Evolutionary conservation across 2,888 invertebrate species (phyloP), one percentile per base, ranked within the genome.

Genomic region (Melieria omissa): DNA sequence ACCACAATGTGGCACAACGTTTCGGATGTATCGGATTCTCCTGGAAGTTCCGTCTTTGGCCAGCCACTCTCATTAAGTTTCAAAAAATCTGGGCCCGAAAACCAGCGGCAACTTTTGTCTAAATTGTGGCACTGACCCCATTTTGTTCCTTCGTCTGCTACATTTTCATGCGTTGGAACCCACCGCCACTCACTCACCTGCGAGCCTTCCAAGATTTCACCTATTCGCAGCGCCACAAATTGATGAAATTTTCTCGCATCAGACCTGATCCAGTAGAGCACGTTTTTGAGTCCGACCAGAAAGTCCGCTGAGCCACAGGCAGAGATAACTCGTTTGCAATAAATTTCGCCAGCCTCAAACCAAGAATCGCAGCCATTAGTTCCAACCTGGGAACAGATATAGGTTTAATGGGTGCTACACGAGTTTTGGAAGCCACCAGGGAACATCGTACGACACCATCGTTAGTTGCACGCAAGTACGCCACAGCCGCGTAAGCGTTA

Each of bases 91-190:
- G 73, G 73, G 0, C 73, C 67, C 12, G 16, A 16, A 67, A 68
- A 73, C 71, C 68, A 73, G 29, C 67, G 63, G 4, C 47, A 60
- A 16, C 60, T 44, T 2, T 9, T 9, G 14, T 64, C 63, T 29
- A 70, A 69, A 49, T 60, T 14, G 4, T 57, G 62, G 9, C 16
- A 12, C 6, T 69, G 54, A n/a, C 16, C 67, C 60, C 73, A 73
- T 55, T 73, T 71, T 14, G 67, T 71, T 5, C 60, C 69, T 5
- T 69, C 71, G 16, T 75, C 73, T 63, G 75, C 75, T 2, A 68
- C 70, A 64, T 75, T 75, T 47, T 63, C 47, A 1, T 57, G 16
- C 7, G 67, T n/a, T 4, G 67, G 49, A n/a, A 67, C 58, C 58
- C 58, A 58, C 41, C 10, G 58, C 58, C 58, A 58, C 41, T 42